Evolutionary conservation across 2,113 vertebrate genomes (phyloP).

Genomic region (Porphyrio hochstetteri): DNA sequence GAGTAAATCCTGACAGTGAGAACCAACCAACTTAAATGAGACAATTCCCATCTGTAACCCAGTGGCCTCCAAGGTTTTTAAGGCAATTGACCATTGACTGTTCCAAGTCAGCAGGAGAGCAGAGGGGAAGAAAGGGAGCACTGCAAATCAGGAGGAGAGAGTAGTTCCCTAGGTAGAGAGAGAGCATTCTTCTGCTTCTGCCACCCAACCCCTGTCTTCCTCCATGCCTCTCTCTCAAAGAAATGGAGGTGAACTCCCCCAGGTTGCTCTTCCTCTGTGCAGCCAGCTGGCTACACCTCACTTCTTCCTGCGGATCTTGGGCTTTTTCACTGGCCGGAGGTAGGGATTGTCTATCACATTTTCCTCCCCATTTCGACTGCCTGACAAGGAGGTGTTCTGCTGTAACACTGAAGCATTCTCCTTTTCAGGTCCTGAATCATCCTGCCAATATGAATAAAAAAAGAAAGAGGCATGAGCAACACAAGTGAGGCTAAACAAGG

Average conservation of each 20-base stretch:
- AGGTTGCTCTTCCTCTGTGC: neutral
- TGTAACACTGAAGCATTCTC: conserved; percentile 89
- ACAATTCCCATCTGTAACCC: neutral
- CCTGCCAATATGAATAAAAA: conserved; percentile 71
- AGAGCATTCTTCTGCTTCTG: neutral
- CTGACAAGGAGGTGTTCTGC: conserved; percentile 79
- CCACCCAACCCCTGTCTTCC: neutral
- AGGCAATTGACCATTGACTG: neutral
- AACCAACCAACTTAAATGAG: neutral
- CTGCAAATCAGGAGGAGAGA: neutral
- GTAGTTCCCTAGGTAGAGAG: neutral
- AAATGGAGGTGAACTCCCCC: neutral
- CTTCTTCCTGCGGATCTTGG: conserved; percentile 98
- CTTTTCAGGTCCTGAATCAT: conserved; percentile 90
- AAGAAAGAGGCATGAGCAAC: neutral
- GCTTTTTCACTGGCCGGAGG: conserved; percentile 95
- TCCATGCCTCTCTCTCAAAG: neutral
- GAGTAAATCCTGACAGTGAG: neutral
- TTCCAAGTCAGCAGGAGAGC: neutral
- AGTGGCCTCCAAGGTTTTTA: neutral
- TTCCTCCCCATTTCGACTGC: conserved; percentile 87
- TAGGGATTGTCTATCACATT: conserved; percentile 96
- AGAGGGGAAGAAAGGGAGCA: neutral
- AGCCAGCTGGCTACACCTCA: conserved; percentile 65
- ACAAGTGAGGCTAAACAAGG: neutral